Evolutionary conservation across 2,113 vertebrate genomes (phyloP).

Genomic region (Cathartes aura): DNA sequence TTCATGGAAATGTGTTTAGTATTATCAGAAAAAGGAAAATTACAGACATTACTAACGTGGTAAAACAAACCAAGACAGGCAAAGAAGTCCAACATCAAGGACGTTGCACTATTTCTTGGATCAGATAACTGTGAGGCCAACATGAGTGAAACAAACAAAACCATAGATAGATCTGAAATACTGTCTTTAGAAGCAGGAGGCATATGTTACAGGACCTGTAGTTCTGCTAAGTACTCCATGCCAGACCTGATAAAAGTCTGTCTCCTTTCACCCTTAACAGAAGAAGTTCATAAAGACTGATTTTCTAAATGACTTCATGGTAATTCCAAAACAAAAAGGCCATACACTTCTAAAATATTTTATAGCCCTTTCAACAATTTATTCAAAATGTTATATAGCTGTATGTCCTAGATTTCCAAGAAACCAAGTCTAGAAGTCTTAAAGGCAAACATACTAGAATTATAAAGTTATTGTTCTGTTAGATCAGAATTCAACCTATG

Average conservation of each 20-base stretch:
- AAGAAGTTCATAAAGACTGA: neutral
- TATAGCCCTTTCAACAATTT: neutral
- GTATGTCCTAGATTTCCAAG: neutral
- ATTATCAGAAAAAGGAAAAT: neutral
- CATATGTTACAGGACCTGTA: neutral
- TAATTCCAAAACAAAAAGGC: neutral
- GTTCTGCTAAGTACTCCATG: neutral
- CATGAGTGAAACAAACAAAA: neutral
- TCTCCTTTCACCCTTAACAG: neutral
- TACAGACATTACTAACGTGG: neutral
- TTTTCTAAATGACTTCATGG: neutral
- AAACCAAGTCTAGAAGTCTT: neutral
- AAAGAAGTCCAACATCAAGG: neutral
- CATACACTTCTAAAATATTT: neutral
- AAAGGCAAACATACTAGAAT: neutral
- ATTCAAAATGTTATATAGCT: neutral
- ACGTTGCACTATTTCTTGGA: neutral
- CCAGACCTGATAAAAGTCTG: neutral
- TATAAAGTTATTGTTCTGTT: neutral
- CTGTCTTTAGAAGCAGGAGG: neutral
- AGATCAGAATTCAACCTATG: neutral
- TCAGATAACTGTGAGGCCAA: neutral
- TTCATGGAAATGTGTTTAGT: neutral
- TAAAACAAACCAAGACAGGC: neutral
- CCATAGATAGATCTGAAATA: neutral